Conservation (phyloP, 2,113 vertebrate genomes). For the Isichthys henryi region DNA sequence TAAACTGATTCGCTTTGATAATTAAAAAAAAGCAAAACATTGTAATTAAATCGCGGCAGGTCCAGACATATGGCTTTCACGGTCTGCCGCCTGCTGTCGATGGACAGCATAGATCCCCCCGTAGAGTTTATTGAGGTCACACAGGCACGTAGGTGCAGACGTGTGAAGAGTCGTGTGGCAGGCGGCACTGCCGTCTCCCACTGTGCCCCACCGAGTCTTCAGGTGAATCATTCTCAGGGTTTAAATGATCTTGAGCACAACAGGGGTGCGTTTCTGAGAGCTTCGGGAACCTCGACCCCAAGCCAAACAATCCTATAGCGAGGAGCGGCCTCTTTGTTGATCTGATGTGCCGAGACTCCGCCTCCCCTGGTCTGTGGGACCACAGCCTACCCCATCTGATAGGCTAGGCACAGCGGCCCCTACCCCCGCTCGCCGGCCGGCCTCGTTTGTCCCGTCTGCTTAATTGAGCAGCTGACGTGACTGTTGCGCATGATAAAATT, state of each 20-base stretch:
- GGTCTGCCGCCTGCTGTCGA: background rate
- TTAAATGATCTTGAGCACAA: background rate
- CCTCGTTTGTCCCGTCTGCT: slow-evolving; percentile 65
- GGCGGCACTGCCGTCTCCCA: background rate
- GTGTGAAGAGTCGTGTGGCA: too few species aligned
- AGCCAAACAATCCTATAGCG: background rate
- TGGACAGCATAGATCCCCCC: background rate
- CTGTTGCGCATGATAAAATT: slow-evolving; percentile 63
- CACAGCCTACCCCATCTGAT: background rate
- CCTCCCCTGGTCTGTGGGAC: slow-evolving; percentile 59
- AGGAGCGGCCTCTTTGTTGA: slow-evolving; percentile 54
- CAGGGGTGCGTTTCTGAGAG: background rate
- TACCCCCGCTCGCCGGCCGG: background rate
- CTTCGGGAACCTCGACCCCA: background rate
- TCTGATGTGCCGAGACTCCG: slow-evolving; percentile 64
- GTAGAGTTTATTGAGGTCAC: background rate
- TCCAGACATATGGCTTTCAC: background rate
- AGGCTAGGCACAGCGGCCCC: slow-evolving; percentile 36
- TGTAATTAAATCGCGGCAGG: slow-evolving; percentile 8
- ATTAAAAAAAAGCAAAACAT: slow-evolving; percentile 7
- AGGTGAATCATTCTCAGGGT: background rate
- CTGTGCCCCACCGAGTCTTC: background rate
- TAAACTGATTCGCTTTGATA: slow-evolving; percentile 13
- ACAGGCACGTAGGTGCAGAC: background rate
- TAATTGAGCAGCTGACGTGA: slow-evolving; percentile 73